These are phyloP conservation scores for Blennius ocellaris DNA, from an alignment of 2,113 vertebrate species.

Conservation along the genomic window DNA sequence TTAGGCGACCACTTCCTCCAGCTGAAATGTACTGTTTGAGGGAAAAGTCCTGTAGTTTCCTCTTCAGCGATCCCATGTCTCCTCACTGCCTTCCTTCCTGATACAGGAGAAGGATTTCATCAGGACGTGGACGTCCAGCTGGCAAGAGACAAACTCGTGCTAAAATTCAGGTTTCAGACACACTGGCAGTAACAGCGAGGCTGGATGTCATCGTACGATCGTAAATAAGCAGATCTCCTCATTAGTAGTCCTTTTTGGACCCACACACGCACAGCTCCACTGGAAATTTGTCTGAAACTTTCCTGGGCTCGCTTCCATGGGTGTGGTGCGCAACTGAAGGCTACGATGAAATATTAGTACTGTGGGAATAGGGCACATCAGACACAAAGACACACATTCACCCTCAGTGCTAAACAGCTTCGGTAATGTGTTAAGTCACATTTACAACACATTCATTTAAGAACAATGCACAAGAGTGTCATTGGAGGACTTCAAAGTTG, in stretches of 20 bases:
- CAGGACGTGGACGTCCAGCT: slow-evolving; percentile 1
- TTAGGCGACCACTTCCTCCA: slow-evolving; percentile 60
- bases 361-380: not conserved
- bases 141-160: slow-evolving; percentile 26
- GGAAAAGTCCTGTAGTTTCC: slow-evolving; percentile 40
- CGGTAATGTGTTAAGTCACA: too few relatives aligned
- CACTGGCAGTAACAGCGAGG: too few relatives aligned
- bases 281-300: slow-evolving; percentile 61
- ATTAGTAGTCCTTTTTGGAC: slow-evolving; percentile 39
- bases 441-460: too few relatives aligned
- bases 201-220: slow-evolving; percentile 1
- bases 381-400: too few relatives aligned
- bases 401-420: too few relatives aligned
- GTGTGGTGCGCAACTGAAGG: slow-evolving; percentile 55
- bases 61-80: slow-evolving; percentile 21
- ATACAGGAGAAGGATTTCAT: not conserved
- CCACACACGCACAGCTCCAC: slow-evolving; percentile 35
- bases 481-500: too few relatives aligned
- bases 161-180: too few relatives aligned
- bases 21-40: slow-evolving; percentile 32
- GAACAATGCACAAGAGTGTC: too few relatives aligned
- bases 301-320: slow-evolving; percentile 62
- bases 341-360: slow-evolving; percentile 19
- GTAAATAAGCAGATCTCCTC: slow-evolving; percentile 21
- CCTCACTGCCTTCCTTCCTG: slow-evolving; percentile 40